These are phyloP conservation scores for Anaspis maculata DNA, from an alignment of 2,888 invertebrate genomes.

Conservation along the genomic window DNA sequence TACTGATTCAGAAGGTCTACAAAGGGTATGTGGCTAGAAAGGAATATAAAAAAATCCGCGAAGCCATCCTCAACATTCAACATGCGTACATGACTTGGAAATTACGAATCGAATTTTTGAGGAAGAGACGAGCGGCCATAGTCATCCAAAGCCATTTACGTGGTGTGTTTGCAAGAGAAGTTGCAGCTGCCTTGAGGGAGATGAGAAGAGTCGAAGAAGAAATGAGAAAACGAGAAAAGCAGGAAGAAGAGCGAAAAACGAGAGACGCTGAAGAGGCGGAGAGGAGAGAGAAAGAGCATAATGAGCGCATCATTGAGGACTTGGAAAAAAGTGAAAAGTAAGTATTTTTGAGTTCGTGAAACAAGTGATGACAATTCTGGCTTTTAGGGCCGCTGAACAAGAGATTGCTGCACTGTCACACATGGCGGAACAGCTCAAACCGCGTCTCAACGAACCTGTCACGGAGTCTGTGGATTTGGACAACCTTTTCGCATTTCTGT, in stretches of 20 bases:
- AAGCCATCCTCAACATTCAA: slow-evolving; percentile 67
- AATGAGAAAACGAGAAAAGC: slow-evolving; percentile 68
- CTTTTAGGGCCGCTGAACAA: slow-evolving; percentile 55
- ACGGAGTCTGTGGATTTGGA: slow-evolving; percentile 78
- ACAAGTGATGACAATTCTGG: slow-evolving; percentile 1
- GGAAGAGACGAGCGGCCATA: slow-evolving; percentile 73
- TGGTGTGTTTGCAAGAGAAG: slow-evolving; percentile 86
- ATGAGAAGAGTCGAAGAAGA: slow-evolving; percentile 81
- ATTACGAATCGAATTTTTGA: slow-evolving; percentile 69
- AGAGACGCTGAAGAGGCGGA: slow-evolving; percentile 48
- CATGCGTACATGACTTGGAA: slow-evolving; percentile 83
- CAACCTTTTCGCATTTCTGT: slow-evolving; percentile 82
- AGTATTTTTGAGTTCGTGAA: slow-evolving; percentile 12
- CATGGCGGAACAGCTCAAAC: slow-evolving; percentile 64
- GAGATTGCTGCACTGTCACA: slow-evolving; percentile 63
- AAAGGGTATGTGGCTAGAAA: slow-evolving; percentile 56
- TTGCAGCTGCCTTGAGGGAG: slow-evolving; percentile 76
- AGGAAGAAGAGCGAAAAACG: slow-evolving; percentile 61
- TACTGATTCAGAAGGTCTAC: slow-evolving; percentile 69
- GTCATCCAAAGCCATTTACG: slow-evolving; percentile 79
- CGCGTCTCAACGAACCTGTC: slow-evolving; percentile 45
- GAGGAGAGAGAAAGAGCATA: slow-evolving; percentile 18
- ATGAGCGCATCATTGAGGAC: slow-evolving; percentile 43
- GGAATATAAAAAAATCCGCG: slow-evolving; percentile 57
- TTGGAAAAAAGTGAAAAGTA: slow-evolving; percentile 59